Base-by-base conservation (phyloP, 2,888 invertebrate genomes). In the Neelides folsomi region DNA sequence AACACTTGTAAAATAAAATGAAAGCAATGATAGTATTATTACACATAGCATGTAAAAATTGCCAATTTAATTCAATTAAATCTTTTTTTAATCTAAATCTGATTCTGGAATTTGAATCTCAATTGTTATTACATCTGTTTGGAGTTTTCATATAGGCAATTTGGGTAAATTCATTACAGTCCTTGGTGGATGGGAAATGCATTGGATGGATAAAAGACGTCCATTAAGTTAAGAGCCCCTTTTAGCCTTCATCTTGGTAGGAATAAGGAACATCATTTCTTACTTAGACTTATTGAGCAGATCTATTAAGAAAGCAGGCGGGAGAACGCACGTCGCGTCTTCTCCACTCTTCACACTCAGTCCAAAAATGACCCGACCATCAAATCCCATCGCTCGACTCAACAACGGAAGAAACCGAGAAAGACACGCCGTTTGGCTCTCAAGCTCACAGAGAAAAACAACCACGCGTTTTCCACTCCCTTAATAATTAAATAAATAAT, bases 281-380 rank as follows among this genome's bases (percentile, higher is more conserved):
- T 49, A 49, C 49, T 15, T 27, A 15, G 49, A 41, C 27, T 49
- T 49, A 35, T 49, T 49, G 13, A 49, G 10, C 6, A 42, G 35
- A 42, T 49, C 49, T 10, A 49, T 16, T 18, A 49, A 15, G 19
- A 12, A 49, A 12, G 41, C 35, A 40, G 35, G 10, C 12, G 49
- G 49, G 20, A 49, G 49, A 41, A 49, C 12, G 13, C 12, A 16
- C 15, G 42, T 5, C 15, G 13, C 12, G 19, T 42, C 16, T 19
- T 42, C 42, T 15, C 15, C 12, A 16, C 16, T 18, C 15, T 42
- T 18, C 13, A 12, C 16, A 12, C 19, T 19, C 42, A 16, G 13
- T 12, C 15, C 19, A 19, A 42, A 13, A 42, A 18, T 15, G 42
- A 42, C 42, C 12, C 15, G 42, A 16, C 36, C 35, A 8, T 34